Base-by-base conservation (phyloP, 2,797 vertebrate species). In the Pitangus sulphuratus region DNA sequence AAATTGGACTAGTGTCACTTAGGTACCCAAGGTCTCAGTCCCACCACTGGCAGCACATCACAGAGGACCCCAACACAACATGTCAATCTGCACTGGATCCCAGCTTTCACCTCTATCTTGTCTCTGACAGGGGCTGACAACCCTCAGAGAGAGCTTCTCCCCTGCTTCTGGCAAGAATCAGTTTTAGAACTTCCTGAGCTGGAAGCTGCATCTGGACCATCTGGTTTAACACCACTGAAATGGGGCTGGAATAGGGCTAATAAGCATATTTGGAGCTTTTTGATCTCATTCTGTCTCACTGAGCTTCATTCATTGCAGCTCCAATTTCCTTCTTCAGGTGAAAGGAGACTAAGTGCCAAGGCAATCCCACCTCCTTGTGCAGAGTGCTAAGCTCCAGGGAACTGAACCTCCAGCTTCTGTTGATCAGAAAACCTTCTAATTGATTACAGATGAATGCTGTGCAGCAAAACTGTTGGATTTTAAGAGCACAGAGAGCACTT, bases 401-500 rank as follows among this genome's bases (percentile, higher is more conserved):
- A 80, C 80, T 96, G 70, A 96, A 93, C 56, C 74, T 95, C 79
- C 91, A 96, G 93, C 93, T 94, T 94, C 96, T 95, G 91, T 85
- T 96, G 89, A 94, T 95, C 96, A 93, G 87, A 96, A 96, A 97
- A 69, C 44, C 94, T 95, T 76, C 90, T 94, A 95, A 95, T 84
- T 95, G 96, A 96, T 92, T 96, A 94, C 95, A 96, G 93, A 96
- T 87, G 89, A 96, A 97, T 6, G 8, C 56, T 5, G 16, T 39
- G 48, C 74, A 82, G 77, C 5, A 5, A 93, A 96, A 95, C 84
- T 70, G 78, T 65, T 93, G 91, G 91, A 62, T 97, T 97, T 95
- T 96, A 94, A 96, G 93, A 95, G 95, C 93, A 97, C 77, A 90
- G 89, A 96, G 92, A 97, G 95, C 95, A 97, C 93, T 96, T 96